Percentiles rank a stretch among this genome's conserved stretches.
Conservation (phyloP, 2,797 vertebrate genomes). For the Eurystomus glaucurus region DNA sequence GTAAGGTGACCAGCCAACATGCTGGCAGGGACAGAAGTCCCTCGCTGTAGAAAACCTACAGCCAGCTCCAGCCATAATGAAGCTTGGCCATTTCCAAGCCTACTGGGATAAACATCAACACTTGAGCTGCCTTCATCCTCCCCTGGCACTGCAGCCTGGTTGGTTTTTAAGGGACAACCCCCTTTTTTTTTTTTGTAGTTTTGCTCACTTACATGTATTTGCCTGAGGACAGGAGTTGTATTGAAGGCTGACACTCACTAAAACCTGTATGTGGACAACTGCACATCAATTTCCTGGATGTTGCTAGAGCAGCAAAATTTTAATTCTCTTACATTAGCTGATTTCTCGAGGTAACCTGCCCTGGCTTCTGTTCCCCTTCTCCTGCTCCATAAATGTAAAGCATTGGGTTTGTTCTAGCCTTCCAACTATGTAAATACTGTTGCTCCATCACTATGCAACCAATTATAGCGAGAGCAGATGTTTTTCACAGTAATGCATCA, state of each 20-base stretch:
- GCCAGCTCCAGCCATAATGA: fast-evolving
- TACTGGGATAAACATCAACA: background rate
- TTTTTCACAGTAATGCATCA: background rate
- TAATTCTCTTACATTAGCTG: background rate
- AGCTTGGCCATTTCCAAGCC: background rate
- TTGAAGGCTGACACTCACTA: background rate
- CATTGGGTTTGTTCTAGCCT: background rate
- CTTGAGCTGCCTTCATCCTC: background rate
- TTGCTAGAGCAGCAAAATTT: background rate
- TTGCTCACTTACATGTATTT: background rate
- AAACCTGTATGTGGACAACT: fast-evolving
- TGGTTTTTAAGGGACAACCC: background rate
- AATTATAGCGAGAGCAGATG: background rate
- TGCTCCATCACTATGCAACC: background rate
- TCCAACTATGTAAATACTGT: background rate
- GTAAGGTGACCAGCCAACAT: background rate
- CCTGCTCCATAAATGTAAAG: background rate
- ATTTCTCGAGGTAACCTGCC: background rate
- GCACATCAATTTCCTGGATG: background rate
- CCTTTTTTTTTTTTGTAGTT: background rate
- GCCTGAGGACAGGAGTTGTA: background rate
- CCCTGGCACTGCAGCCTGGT: background rate
- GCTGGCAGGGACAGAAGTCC: fast-evolving
- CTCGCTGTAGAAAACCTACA: background rate
- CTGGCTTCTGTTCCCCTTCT: background rate